Evolutionary conservation across 2,797 vertebrate species (phyloP).

Genomic region (Pyrocephalus nanus): DNA sequence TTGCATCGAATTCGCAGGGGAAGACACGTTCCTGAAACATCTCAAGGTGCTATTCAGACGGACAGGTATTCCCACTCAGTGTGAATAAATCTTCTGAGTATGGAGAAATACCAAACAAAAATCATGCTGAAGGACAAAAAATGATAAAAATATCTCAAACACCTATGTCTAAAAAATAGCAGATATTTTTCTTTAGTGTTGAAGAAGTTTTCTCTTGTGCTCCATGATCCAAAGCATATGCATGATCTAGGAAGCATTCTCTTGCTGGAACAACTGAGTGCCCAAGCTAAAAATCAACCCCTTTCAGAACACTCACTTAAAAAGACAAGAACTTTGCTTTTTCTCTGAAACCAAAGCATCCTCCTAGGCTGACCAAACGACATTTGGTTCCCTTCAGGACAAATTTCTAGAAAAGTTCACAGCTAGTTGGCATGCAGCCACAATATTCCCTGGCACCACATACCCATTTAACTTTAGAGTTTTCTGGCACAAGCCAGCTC

Average conservation of each 20-base stretch:
- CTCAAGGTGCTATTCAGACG: not conserved
- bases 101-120: not conserved
- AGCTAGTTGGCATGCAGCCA: constrained; percentile 7
- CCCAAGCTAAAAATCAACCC: not conserved
- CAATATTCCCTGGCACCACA: constrained; percentile 55
- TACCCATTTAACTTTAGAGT: constrained; percentile 33
- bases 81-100: not conserved
- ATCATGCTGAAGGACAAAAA: not conserved
- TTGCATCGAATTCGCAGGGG: not conserved
- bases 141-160: not conserved
- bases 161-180: not conserved
- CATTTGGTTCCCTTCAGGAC: constrained; percentile 7
- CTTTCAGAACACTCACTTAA: not conserved
- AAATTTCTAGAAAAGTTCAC: constrained; percentile 50
- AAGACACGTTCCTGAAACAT: not conserved
- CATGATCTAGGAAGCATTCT: not conserved
- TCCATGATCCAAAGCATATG: not conserved
- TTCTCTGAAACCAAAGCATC: not conserved
- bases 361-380: not conserved
- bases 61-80: not conserved
- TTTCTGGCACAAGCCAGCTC: constrained; percentile 30
- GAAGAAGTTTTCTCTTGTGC: not conserved
- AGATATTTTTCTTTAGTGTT: not conserved
- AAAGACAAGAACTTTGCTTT: not conserved
- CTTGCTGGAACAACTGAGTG: not conserved